Base-by-base conservation (phyloP, 2,113 vertebrate genomes). In the Tragelaphus scriptus region DNA sequence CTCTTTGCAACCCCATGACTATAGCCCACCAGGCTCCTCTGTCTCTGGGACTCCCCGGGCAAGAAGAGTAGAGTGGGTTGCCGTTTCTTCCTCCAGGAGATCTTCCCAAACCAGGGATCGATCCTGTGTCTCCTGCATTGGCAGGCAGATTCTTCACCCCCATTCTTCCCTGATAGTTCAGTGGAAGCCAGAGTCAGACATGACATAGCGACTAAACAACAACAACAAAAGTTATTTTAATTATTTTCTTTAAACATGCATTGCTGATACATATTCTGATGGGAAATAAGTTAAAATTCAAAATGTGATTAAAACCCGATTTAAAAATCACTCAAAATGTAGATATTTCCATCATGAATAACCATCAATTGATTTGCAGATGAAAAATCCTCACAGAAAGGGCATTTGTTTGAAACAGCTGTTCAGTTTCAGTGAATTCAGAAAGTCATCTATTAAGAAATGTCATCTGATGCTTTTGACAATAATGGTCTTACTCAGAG, bases 341-440 rank as follows among this genome's bases (percentile, higher is more conserved):
- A 90, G 51, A 49, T 40, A 93, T 2, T 96, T 95, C 61, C 30
- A 90, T 88, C 30, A 85, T 88, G 65, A 96, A 94, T 96, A 91
- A 96, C 44, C 51, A 97, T 95, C 51, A 94, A 90, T 30, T 96
- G 96, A 95, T 85, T 80, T 88, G 30, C 85, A 97, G 94, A 96
- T 87, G 82, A 75, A 85, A 92, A 97, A 80, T 96, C 32, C 32
- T 30, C 82, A 97, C 13, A 97, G 81, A 98, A 91, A 95, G 90
- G 91, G 85, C 92, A 93, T 96, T 96, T 98, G 95, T 98, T 92
- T 97, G 90, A 97, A 97, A 98, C 95, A 97, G 95, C 95, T 97
- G 96, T 95, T 96, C 61, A 13, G 88, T 61, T 97, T 90, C 90
- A 88, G 94, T 36, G 63, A 97, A 87, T 90, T 96, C 92, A 96